These are phyloP conservation scores for Frankliniella fusca DNA, from an alignment of 2,888 invertebrate genomes.

Conservation along the genomic window DNA sequence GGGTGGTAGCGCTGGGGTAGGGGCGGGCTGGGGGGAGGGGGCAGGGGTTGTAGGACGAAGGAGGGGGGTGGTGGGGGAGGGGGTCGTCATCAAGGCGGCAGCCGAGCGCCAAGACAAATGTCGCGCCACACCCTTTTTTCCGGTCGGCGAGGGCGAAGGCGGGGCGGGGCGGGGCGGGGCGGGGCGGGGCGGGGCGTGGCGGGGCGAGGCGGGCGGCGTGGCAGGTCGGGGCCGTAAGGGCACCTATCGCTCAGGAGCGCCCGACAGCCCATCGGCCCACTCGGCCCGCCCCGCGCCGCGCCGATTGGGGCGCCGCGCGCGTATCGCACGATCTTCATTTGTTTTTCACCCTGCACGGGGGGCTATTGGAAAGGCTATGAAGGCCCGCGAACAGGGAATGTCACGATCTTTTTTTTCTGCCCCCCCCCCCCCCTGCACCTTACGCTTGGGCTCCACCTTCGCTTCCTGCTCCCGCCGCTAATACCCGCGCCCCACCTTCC, in stretches of 20 bases:
- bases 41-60: too few species aligned
- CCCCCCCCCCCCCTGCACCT: neutral
- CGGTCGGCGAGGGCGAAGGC: neutral
- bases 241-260: conserved; percentile 19
- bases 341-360: neutral
- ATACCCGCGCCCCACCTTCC: neutral
- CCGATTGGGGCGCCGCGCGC: neutral
- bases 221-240: neutral
- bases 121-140: conserved; percentile 15
- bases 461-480: neutral
- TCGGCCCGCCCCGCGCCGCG: too few species aligned
- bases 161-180: neutral
- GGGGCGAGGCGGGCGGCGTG: neutral
- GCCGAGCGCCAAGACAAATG: conserved; percentile 18
- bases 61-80: neutral
- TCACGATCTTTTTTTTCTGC: neutral
- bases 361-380: neutral
- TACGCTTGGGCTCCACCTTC: too few species aligned
- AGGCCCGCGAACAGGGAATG: too few species aligned
- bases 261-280: neutral
- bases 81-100: neutral
- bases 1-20: neutral
- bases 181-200: neutral
- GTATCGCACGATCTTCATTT: conserved; percentile 21
- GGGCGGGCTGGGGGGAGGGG: neutral